Evolutionary conservation across 2,797 vertebrate species (phyloP).

Genomic region (Pelobates cultripes): DNA sequence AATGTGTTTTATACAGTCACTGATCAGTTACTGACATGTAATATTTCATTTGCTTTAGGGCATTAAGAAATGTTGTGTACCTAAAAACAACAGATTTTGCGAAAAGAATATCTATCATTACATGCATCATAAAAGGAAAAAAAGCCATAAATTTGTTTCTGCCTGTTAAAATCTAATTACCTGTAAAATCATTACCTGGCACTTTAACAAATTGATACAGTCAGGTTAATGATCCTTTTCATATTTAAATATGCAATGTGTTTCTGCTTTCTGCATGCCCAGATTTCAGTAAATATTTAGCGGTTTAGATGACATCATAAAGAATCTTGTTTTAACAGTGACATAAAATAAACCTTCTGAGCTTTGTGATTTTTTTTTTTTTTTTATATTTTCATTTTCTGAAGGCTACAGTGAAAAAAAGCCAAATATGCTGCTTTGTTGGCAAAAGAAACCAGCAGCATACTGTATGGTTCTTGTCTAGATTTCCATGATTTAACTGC

Average conservation of each 20-base stretch:
- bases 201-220: conserved; percentile 71
- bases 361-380: conserved; percentile 8
- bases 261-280: conserved; percentile 60
- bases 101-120: conserved; percentile 66
- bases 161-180: conserved; percentile 74
- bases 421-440: neutral
- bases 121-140: conserved; percentile 68
- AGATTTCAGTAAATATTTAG: conserved; percentile 59
- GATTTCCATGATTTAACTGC: neutral
- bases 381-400: neutral
- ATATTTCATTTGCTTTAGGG: conserved; percentile 73
- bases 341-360: neutral
- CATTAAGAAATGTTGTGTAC: conserved; percentile 68
- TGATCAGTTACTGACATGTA: conserved; percentile 71
- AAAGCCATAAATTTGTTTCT: conserved; percentile 70
- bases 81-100: conserved; percentile 69
- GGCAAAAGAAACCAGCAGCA: neutral
- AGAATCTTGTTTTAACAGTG: conserved; percentile 6
- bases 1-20: conserved; percentile 74
- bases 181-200: conserved; percentile 77
- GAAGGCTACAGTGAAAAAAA: neutral
- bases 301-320: conserved; percentile 60
- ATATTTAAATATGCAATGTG: conserved; percentile 63
- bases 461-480: neutral
- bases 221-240: conserved; percentile 68